Percentiles rank a stretch among this genome's conserved stretches.
Conservation (phyloP, 1,140 invertebrate genomes). For the Euura lappo region DNA sequence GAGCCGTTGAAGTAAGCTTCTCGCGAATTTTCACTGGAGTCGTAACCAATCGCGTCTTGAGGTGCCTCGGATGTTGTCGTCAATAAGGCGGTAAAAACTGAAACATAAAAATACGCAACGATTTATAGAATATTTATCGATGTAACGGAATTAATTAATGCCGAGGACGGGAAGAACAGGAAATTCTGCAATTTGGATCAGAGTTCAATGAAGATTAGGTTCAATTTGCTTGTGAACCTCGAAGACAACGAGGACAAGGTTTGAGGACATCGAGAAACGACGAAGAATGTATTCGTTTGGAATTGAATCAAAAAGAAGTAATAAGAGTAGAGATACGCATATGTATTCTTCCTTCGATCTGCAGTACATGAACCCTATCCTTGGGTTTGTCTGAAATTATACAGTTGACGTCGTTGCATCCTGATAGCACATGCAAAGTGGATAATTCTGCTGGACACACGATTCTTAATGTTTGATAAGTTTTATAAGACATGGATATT, state of each 20-base stretch:
- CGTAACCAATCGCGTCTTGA: slow-evolving; percentile 32
- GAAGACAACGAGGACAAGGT: no score
- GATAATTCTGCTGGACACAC: no score
- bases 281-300: neutral
- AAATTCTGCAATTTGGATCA: no score
- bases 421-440: neutral
- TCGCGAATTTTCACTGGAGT: slow-evolving; percentile 57
- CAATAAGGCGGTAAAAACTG: slow-evolving; percentile 42
- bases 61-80: slow-evolving; percentile 36
- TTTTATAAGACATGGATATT: no score
- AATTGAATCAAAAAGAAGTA: no score
- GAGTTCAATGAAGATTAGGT: no score
- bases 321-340: neutral
- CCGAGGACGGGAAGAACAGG: no score
- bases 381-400: neutral
- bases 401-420: neutral
- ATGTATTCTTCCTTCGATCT: neutral
- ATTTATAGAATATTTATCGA: no score
- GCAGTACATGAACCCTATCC: neutral
- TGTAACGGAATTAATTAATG: no score
- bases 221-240: no score
- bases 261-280: neutral
- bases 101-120: slow-evolving; percentile 21
- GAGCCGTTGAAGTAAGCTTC: slow-evolving; percentile 85
- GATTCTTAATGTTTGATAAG: no score